Evolutionary conservation across 2,113 vertebrate species (phyloP), one percentile per base, ranked within the genome.

Genomic region (Mugil cephalus): DNA sequence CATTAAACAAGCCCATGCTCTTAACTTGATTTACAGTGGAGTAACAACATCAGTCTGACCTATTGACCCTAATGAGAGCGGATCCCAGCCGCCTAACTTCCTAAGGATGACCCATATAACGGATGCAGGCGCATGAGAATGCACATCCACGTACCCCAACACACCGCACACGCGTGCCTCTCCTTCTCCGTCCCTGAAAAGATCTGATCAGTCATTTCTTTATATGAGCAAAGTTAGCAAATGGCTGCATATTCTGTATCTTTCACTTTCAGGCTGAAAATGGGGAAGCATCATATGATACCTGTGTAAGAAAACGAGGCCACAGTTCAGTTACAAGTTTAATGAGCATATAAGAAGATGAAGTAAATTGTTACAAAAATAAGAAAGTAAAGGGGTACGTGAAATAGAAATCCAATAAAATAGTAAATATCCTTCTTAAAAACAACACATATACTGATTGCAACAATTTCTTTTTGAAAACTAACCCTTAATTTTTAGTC

Each of bases 21-120:
- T 60, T 14, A 47, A 48, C 64, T 62, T 63, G 24, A 47, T 87
- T 73, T 79, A 80, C 75, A 54, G 30, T 80, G 64, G 24, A 65
- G 53, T 35, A 45, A 30, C 45, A 50, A 76, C 66, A 79, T 79
- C 72, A 53, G 51, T 74, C 47, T 21, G 51, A 72, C 54, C 66
- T 70, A 82, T 64, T 84, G 79, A 85, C 73, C 71, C 43, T 54
- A 79, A 85, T 79, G 39, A 60, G 47, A 69, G 35, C 36, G 40
- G 61, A 58, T 19, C 52, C 67, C 11, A 38, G 54, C 74, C 70
- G 80, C 52, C 40, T 48, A 6, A 73, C 74, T 59, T 68, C 61
- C 64, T 66, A 13, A 75, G 39, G 43, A 0, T 72, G 78, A 79
- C 80, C 88, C 50, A 82, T 56, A 72, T 79, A 15, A 61, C 66